These are phyloP conservation scores for Nudaria mundana DNA, from an alignment of 2,888 invertebrate genomes.

Conservation along the genomic window DNA sequence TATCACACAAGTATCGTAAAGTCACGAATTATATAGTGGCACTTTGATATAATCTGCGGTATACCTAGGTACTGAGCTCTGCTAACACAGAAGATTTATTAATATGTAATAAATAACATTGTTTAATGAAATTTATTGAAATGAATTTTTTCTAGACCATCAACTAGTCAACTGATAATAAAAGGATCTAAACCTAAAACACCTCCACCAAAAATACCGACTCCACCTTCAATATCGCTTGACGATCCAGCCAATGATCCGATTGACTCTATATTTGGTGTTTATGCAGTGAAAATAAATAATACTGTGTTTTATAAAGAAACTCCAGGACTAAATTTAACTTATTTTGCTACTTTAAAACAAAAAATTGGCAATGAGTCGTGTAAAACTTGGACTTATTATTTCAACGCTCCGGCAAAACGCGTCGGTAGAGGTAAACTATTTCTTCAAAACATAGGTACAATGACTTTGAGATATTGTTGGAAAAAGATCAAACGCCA, in stretches of 20 bases:
- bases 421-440: conserved; percentile 59
- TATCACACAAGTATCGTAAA: not conserved
- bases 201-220: conserved; percentile 43
- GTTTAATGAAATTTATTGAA: too few species aligned
- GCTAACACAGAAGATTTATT: too few species aligned
- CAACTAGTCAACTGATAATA: conserved; percentile 49
- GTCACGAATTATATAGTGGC: too few species aligned
- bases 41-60: too few species aligned
- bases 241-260: conserved; percentile 14
- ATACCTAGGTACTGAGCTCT: too few species aligned
- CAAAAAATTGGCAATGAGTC: conserved; percentile 45
- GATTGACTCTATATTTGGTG: conserved; percentile 26
- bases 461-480: conserved; percentile 66
- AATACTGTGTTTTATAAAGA: conserved; percentile 56
- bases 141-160: conserved; percentile 50
- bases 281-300: conserved; percentile 64
- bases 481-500: conserved; percentile 67
- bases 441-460: conserved; percentile 74
- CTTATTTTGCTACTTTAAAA: conserved; percentile 22
- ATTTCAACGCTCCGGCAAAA: conserved; percentile 58
- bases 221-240: conserved; percentile 44
- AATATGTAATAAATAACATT: too few species aligned
- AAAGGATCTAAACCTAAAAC: conserved; percentile 53
- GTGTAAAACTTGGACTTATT: conserved; percentile 64
- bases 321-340: conserved; percentile 38